Conservation (phyloP, 2,797 vertebrate genomes). For the Buceros bicornis region DNA sequence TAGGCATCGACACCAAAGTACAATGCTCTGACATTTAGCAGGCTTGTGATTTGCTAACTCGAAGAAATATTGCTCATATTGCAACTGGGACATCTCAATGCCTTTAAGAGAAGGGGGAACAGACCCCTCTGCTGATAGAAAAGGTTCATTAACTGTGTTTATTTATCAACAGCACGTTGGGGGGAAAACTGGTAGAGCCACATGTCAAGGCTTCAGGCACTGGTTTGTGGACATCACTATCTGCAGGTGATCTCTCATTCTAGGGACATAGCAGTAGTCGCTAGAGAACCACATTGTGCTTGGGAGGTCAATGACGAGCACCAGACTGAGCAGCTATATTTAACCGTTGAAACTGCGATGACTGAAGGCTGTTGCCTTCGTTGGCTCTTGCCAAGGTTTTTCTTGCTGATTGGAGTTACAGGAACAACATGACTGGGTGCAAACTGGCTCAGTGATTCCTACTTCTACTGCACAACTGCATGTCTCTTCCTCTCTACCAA, state of each 20-base stretch:
- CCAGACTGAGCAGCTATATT: background rate
- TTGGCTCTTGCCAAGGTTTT: constrained; percentile 24
- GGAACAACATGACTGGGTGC: background rate
- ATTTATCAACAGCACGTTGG: background rate
- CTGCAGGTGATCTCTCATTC: background rate
- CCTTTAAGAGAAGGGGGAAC: background rate
- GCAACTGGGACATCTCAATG: background rate
- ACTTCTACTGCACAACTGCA: background rate
- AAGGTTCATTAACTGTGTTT: background rate
- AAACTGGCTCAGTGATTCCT: background rate
- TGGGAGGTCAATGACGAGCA: background rate
- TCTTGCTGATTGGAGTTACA: background rate
- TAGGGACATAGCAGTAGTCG: background rate
- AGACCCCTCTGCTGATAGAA: background rate
- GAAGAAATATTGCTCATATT: background rate
- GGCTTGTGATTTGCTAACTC: background rate
- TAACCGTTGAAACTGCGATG: background rate
- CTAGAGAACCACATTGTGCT: background rate
- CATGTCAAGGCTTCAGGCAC: background rate
- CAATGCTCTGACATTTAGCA: background rate
- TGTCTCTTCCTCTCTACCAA: background rate
- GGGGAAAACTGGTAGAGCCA: background rate
- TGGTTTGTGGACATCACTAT: background rate
- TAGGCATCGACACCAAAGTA: background rate
- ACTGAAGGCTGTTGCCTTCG: background rate